Percentiles rank a stretch among this genome's conserved stretches.
These are phyloP conservation scores for Ptilodon capucinus DNA, from an alignment of 2,888 invertebrate genomes.

Conservation along the genomic window DNA sequence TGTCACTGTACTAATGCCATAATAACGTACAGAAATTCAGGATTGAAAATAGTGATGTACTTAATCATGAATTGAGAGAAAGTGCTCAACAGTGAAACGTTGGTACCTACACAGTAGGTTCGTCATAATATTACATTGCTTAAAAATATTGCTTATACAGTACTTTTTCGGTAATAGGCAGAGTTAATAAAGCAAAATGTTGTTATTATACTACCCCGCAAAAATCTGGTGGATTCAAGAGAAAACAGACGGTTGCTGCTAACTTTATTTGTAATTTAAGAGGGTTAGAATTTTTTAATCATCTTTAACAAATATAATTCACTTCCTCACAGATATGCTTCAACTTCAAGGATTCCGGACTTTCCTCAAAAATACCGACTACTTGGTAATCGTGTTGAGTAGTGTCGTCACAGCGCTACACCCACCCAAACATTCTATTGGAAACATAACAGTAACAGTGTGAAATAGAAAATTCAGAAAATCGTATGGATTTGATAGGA, in stretches of 20 bases:
- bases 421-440: slow-evolving; percentile 38
- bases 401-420: slow-evolving; percentile 11
- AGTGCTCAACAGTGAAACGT: no score
- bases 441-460: slow-evolving; percentile 34
- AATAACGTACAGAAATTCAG: neutral
- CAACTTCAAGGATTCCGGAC: neutral
- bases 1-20: slow-evolving; percentile 21
- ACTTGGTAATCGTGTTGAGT: slow-evolving; percentile 6
- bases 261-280: no score
- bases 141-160: no score
- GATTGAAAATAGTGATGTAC: neutral
- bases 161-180: no score
- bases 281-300: no score
- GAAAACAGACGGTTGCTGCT: no score
- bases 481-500: slow-evolving; percentile 28
- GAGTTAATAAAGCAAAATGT: no score
- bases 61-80: neutral
- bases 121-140: no score
- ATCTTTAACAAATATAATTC: no score
- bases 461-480: slow-evolving; percentile 29
- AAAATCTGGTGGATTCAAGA: no score
- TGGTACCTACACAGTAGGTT: no score
- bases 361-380: neutral
- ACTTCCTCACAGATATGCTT: neutral
- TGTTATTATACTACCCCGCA: no score